Percentiles rank a stretch among this genome's conserved stretches.
These are phyloP conservation scores for Drosophila rellima DNA, from an alignment of 2,888 invertebrate genomes.

Conservation along the genomic window DNA sequence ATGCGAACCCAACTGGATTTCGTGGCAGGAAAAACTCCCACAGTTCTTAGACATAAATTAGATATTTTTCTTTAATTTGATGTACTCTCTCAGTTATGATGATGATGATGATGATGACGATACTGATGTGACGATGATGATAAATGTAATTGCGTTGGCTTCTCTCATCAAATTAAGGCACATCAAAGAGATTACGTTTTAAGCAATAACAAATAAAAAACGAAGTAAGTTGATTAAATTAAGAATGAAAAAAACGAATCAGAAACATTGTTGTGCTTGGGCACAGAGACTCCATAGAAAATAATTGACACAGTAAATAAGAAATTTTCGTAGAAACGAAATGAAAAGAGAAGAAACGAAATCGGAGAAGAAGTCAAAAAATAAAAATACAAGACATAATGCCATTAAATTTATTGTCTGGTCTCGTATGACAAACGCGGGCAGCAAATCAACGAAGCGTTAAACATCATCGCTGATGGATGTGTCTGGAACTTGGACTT, in stretches of 20 bases:
- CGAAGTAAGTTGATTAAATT: constrained; percentile 70
- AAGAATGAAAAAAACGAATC: constrained; percentile 29
- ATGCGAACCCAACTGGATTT: constrained; percentile 22
- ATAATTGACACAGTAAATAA: constrained; percentile 68
- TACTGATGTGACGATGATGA: constrained; percentile 44
- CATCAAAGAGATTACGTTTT: constrained; percentile 68
- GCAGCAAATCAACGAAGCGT: constrained; percentile 62
- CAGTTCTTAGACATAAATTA: constrained; percentile 77
- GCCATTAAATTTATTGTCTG: constrained; percentile 61
- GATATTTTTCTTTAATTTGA: constrained; percentile 63
- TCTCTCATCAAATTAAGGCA: constrained; percentile 59
- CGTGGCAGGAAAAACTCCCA: constrained; percentile 53
- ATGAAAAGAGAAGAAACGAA: constrained; percentile 33
- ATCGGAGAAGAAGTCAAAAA: constrained; percentile 24
- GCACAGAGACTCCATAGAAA: constrained; percentile 27
- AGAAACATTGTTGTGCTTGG: constrained; percentile 24
- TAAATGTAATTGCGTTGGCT: constrained; percentile 70
- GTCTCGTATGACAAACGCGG: constrained; percentile 58
- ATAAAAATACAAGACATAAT: constrained; percentile 26
- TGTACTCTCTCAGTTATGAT: constrained; percentile 30
- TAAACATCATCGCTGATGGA: constrained; percentile 41
- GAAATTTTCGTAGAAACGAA: constrained; percentile 46
- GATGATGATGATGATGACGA: constrained; percentile 34
- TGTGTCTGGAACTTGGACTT: constrained; percentile 43
- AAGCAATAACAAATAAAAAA: constrained; percentile 18